Conservation (phyloP, 2,113 vertebrate species). For the Anguilla rostrata region DNA sequence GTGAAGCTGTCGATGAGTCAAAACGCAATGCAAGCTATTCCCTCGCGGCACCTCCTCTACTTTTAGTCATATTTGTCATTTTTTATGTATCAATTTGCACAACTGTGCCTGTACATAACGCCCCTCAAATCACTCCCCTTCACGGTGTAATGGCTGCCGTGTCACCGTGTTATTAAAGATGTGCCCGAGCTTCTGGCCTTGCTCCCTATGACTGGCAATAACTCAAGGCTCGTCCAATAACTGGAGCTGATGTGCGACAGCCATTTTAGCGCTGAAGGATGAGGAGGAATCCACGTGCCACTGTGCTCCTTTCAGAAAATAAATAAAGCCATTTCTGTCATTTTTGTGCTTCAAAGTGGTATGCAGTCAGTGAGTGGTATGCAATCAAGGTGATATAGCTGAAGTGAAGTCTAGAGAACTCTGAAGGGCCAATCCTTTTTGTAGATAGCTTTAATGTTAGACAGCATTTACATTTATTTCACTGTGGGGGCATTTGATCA, state of each 20-base stretch:
- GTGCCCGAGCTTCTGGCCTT: neutral
- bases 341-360: neutral
- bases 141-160: neutral
- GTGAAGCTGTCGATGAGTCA: neutral
- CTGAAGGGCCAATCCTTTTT: neutral
- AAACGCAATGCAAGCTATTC: neutral
- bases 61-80: neutral
- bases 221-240: neutral
- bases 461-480: neutral
- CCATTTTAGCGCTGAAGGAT: slow-evolving; percentile 8
- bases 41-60: neutral
- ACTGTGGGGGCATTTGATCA: neutral
- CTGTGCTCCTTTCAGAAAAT: neutral
- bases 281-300: neutral
- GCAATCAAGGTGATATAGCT: neutral
- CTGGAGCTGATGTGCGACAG: neutral
- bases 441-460: neutral
- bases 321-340: slow-evolving; percentile 5
- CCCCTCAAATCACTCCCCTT: neutral
- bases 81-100: slow-evolving; percentile 3
- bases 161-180: neutral
- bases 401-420: neutral
- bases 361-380: neutral
- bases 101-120: neutral
- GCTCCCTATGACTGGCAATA: neutral